Percentiles rank a stretch among this genome's conserved stretches.
These are phyloP conservation scores for Latrodectus geometricus DNA, from an alignment of 1,140 invertebrate genomes.

Conservation along the genomic window DNA sequence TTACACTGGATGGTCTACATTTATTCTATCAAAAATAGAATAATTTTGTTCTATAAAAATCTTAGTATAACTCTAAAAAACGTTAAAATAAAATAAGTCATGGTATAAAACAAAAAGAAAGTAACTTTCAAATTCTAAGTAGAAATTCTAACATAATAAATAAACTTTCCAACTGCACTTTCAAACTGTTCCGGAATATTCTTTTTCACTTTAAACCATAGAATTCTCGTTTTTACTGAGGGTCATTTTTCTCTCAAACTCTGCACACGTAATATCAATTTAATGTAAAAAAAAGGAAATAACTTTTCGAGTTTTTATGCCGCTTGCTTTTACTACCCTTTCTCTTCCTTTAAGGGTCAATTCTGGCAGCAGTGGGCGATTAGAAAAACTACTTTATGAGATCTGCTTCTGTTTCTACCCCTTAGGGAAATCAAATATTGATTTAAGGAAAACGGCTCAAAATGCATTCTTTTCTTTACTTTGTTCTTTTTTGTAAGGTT, in stretches of 20 bases:
- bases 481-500: no score
- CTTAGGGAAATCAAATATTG: conserved; percentile 5
- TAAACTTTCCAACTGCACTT: not conserved
- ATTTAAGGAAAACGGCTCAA: not conserved
- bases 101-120: not conserved
- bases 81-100: no score
- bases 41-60: no score
- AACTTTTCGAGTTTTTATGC: not conserved
- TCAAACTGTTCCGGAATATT: not conserved
- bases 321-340: not conserved
- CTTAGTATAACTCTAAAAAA: no score
- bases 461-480: no score
- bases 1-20: no score
- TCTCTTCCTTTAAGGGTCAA: not conserved
- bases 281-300: not conserved
- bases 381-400: conserved; percentile 18
- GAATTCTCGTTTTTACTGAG: not conserved
- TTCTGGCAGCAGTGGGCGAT: not conserved
- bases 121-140: not conserved
- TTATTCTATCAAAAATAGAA: no score
- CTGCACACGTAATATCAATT: conserved; percentile 17
- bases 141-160: not conserved
- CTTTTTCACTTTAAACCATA: not conserved
- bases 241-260: conserved; percentile 8
- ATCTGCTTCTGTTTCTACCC: not conserved